Evolutionary conservation across 2,888 invertebrate species (phyloP), one percentile per base, ranked within the genome.

Genomic region (Lasiommata megera): DNA sequence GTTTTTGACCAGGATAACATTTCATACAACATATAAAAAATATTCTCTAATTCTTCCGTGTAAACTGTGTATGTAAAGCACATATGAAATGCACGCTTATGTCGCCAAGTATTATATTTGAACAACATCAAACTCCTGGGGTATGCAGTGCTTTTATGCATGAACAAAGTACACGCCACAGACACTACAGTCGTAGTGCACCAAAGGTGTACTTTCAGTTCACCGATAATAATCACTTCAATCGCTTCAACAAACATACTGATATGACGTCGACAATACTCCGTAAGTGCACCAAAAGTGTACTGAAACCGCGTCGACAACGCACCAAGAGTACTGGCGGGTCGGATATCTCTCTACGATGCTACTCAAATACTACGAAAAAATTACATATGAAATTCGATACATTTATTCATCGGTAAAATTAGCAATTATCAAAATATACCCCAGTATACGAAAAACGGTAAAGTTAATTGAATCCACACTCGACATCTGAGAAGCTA

Each of bases 401-500:
- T 23, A 23, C 5, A 2, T 23, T 3, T 23, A 23, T 41, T 28
- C 3, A 47, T 17, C 36, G 63, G 66, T 65, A 67, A 67, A 67
- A 70, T 70, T 73, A 79, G 69, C 75, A 75, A 72, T 77, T 47
- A 58, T 57, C 57, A 61, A 76, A 76, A 74, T 72, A 80, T 73
- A 73, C 69, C 38, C 67, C 70, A 70, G 70, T 70, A 73, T 68
- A 74, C 69, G 68, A 78, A 71, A 73, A 66, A 72, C 41, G 41
- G 54, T 47, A 17, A 59, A 37, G 44, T 50, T 54, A 34, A 76
- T 71, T 41, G 67, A 67, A 71, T 71, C 78, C 80, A 80, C 78
- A 80, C 79, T 54, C 61, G 52, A 60, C 53, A 62, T 61, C 41
- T 79, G 81, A 80, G 79, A 82, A 82, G 84, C 80, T 85, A 87